Conservation (phyloP, 2,113 vertebrate genomes). For the Gyps fulvus region DNA sequence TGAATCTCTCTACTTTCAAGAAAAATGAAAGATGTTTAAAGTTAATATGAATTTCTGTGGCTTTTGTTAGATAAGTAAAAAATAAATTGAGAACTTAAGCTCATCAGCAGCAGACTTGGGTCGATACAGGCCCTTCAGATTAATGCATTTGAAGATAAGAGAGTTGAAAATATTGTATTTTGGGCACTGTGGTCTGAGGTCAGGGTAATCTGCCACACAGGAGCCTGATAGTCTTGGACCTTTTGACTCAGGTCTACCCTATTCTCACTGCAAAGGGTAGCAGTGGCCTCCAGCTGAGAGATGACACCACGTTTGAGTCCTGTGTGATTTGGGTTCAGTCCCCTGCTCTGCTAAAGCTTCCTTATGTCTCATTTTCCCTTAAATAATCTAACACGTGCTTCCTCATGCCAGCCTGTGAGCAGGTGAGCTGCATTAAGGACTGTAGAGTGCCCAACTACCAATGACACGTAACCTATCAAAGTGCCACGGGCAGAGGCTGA, state of each 20-base stretch:
- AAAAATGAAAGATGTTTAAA: background rate
- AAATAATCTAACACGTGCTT: background rate
- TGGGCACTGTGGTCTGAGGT: background rate
- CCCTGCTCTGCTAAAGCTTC: background rate
- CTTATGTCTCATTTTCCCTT: background rate
- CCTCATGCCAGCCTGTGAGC: background rate
- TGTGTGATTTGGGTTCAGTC: background rate
- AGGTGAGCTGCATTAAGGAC: background rate
- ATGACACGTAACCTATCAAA: background rate
- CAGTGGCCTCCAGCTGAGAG: background rate
- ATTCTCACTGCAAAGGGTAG: background rate
- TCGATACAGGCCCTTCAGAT: background rate
- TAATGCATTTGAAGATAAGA: background rate
- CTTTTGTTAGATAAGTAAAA: background rate
- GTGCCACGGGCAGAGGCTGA: background rate
- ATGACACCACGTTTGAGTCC: accelerated
- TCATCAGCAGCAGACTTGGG: background rate
- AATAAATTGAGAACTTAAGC: background rate
- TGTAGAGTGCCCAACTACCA: background rate
- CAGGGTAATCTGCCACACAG: background rate
- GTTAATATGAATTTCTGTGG: background rate
- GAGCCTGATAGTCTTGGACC: background rate
- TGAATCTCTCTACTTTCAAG: background rate
- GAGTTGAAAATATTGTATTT: background rate
- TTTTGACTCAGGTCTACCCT: background rate